Percentiles rank a stretch among this genome's conserved stretches.
These are phyloP conservation scores for Caligus rogercresseyi DNA, from an alignment of 1,140 invertebrate genomes.

Conservation along the genomic window DNA sequence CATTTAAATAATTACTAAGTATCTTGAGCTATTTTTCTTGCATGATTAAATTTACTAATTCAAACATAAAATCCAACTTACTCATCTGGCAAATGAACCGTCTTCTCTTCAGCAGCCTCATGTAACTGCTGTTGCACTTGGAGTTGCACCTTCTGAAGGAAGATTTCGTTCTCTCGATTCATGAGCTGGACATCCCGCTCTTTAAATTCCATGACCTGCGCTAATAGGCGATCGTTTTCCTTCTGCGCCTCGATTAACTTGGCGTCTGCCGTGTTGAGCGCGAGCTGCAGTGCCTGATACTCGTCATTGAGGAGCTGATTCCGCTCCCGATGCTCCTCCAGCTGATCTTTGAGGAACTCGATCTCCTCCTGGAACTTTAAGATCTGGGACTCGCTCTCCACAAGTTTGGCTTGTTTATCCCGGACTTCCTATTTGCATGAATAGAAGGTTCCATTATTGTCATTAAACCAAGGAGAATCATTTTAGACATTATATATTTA, in stretches of 20 bases:
- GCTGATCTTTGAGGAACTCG: constrained; percentile 34
- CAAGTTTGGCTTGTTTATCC: neutral
- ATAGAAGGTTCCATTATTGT: neutral
- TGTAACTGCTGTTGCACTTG: constrained; percentile 74
- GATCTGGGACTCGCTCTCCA: constrained; percentile 1
- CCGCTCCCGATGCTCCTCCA: constrained; percentile 49
- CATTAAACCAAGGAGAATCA: neutral
- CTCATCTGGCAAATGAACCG: neutral
- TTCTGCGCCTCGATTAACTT: constrained; percentile 67
- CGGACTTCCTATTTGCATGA: neutral
- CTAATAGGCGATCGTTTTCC: constrained; percentile 24
- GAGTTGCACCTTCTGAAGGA: constrained; percentile 49
- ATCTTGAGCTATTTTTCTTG: neutral
- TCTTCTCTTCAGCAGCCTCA: constrained; percentile 60
- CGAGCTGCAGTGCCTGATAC: constrained; percentile 77
- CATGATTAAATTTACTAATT: neutral
- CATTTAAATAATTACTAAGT: no score
- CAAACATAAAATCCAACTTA: neutral
- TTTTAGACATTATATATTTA: no score
- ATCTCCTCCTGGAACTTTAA: neutral
- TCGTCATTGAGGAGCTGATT: constrained; percentile 83
- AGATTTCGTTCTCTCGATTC: constrained; percentile 84
- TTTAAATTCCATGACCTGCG: constrained; percentile 18
- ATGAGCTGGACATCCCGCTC: constrained; percentile 68
- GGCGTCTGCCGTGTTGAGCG: constrained; percentile 68